A percentile compares a stretch with the other conserved stretches of the same genome.
Conservation (phyloP, 2,888 invertebrate genomes). For the Pammene fasciana region DNA sequence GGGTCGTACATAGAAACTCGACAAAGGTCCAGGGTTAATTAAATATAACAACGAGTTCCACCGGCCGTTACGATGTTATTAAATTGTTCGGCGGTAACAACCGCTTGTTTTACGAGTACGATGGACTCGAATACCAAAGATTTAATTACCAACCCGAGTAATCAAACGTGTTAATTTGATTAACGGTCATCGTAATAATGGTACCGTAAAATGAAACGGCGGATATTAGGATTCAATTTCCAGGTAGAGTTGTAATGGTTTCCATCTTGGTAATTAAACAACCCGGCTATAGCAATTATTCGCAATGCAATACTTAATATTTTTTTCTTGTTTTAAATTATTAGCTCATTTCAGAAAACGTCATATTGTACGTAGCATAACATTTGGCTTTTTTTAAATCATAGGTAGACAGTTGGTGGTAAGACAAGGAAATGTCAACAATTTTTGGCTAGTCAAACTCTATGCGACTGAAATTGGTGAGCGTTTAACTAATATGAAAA, state of each 20-base stretch:
- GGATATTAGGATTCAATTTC: conserved; percentile 27
- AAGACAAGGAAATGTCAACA: too few relatives aligned
- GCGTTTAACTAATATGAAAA: too few relatives aligned
- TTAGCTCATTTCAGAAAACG: too few relatives aligned
- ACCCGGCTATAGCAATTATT: background rate
- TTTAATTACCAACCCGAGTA: conserved; percentile 58
- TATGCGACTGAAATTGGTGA: too few relatives aligned
- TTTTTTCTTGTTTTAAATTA: too few relatives aligned
- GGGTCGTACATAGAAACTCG: conserved; percentile 54
- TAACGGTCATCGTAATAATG: conserved; percentile 42
- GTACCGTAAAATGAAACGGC: conserved; percentile 29
- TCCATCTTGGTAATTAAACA: conserved; percentile 3
- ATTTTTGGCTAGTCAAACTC: too few relatives aligned
- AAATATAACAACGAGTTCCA: conserved; percentile 73
- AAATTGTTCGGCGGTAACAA: conserved; percentile 76
- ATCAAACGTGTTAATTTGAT: conserved; percentile 52
- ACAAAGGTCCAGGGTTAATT: conserved; percentile 75
- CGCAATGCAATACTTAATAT: too few relatives aligned
- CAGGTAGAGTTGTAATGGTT: conserved; percentile 2
- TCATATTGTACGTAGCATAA: too few relatives aligned
- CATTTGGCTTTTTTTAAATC: too few relatives aligned
- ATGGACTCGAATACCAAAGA: conserved; percentile 66
- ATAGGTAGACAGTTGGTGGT: too few relatives aligned
- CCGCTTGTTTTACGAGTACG: conserved; percentile 73
- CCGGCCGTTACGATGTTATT: conserved; percentile 79